Evolutionary conservation across 2,888 invertebrate genomes (phyloP).

Genomic region (Pediacus dermestoides): DNA sequence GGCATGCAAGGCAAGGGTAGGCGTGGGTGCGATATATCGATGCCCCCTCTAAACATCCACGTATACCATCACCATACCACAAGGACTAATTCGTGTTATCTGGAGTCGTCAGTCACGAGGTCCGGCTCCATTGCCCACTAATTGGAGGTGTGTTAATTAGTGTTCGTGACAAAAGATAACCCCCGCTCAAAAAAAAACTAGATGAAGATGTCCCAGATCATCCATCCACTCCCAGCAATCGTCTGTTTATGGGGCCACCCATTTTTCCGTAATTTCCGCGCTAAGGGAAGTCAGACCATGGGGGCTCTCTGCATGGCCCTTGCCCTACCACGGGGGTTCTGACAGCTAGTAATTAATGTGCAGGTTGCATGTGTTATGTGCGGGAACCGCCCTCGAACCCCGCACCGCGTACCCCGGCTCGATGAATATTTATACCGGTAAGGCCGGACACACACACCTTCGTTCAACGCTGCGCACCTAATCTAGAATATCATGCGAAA

Average conservation of each 20-base stretch:
- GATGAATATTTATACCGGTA: slow-evolving; percentile 32
- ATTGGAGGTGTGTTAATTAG: slow-evolving; percentile 36
- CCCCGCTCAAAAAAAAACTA: neutral
- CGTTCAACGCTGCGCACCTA: slow-evolving; percentile 9
- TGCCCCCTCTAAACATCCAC: no score
- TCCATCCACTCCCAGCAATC: slow-evolving; percentile 8
- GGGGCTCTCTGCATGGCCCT: slow-evolving; percentile 35
- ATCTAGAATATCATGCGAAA: slow-evolving; percentile 10
- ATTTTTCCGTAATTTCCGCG: slow-evolving; percentile 43
- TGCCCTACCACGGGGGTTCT: slow-evolving; percentile 37
- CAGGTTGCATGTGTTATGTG: slow-evolving; percentile 44
- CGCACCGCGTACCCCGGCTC: slow-evolving; percentile 23
- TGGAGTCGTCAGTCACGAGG: slow-evolving; percentile 7
- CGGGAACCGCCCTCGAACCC: slow-evolving; percentile 36
- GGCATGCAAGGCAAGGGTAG: no score
- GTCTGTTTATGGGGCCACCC: slow-evolving; percentile 34
- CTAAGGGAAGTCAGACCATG: slow-evolving; percentile 35
- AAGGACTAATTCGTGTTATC: slow-evolving; percentile 6
- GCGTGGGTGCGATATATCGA: slow-evolving; percentile 6
- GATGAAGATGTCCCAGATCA: slow-evolving; percentile 10
- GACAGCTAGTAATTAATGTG: slow-evolving; percentile 45
- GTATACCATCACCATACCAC: neutral
- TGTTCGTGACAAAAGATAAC: slow-evolving; percentile 29
- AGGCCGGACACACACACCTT: slow-evolving; percentile 26
- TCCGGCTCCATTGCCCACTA: slow-evolving; percentile 19